These are phyloP conservation scores for Camelus dromedarius DNA, from an alignment of 2,113 vertebrate species.

Conservation along the genomic window DNA sequence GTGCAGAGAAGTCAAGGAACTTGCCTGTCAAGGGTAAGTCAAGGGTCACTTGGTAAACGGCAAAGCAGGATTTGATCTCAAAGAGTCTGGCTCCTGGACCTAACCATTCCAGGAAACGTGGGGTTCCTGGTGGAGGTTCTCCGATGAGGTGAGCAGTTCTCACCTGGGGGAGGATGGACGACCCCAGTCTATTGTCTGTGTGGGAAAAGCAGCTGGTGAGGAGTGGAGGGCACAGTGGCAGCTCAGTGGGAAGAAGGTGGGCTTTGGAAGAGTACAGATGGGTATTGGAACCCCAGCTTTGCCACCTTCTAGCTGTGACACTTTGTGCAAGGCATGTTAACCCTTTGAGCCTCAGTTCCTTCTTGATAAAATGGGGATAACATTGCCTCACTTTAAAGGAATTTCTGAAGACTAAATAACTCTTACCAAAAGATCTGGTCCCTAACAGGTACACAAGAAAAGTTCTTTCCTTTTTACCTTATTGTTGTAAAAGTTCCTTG, in stretches of 20 bases:
- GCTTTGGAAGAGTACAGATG: neutral
- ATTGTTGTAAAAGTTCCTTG: neutral
- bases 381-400: neutral
- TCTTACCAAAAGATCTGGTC: neutral
- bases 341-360: no score
- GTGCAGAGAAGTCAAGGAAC: neutral
- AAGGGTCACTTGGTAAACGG: neutral
- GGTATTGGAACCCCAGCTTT: no score
- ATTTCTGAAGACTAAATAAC: no score
- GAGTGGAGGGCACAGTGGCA: no score
- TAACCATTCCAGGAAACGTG: neutral
- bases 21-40: neutral
- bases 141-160: neutral
- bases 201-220: neutral
- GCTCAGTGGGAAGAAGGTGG: neutral
- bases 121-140: neutral
- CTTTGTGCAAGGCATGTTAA: neutral
- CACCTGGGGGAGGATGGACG: rapidly evolving
- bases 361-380: neutral
- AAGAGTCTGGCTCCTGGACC: neutral
- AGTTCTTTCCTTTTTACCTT: neutral
- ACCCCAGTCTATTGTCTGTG: neutral
- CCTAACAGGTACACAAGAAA: neutral
- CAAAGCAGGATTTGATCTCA: neutral
- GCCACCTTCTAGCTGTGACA: neutral